Conservation (phyloP, 1,140 invertebrate genomes). For the Drosophila simulans region DNA sequence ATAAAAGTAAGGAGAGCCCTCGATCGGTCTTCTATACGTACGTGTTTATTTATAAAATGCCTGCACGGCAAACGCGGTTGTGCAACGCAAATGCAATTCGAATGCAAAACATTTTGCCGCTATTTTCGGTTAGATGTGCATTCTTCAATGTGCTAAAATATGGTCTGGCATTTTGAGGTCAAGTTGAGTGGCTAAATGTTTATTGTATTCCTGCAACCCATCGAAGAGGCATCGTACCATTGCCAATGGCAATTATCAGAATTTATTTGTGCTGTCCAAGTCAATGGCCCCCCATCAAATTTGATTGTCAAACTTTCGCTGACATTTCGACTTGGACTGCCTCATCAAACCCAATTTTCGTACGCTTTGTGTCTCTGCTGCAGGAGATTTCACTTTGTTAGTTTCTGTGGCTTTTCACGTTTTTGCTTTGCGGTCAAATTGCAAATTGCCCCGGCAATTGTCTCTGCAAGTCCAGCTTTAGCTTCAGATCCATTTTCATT, state of each 20-base stretch:
- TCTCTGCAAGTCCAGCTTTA: slow-evolving; percentile 44
- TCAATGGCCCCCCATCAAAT: slow-evolving; percentile 47
- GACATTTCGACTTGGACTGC: slow-evolving; percentile 48
- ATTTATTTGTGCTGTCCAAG: slow-evolving; percentile 35
- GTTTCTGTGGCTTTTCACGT: slow-evolving; percentile 49
- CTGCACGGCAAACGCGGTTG: slow-evolving; percentile 51
- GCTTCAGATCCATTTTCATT: slow-evolving; percentile 22
- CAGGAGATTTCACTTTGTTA: slow-evolving; percentile 64
- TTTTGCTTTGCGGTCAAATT: slow-evolving; percentile 77
- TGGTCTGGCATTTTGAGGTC: slow-evolving; percentile 31
- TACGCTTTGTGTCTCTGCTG: slow-evolving; percentile 48
- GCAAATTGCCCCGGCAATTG: slow-evolving; percentile 66
- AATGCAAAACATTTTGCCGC: slow-evolving; percentile 31
- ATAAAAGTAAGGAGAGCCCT: slow-evolving; percentile 53
- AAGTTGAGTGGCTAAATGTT: background rate
- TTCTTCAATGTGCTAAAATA: slow-evolving; percentile 17
- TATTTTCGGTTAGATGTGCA: slow-evolving; percentile 25
- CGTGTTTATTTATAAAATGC: slow-evolving; percentile 60
- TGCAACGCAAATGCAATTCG: slow-evolving; percentile 41
- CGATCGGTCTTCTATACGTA: slow-evolving; percentile 22
- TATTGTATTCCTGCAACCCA: slow-evolving; percentile 3
- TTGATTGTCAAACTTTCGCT: slow-evolving; percentile 56
- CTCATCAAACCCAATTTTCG: slow-evolving; percentile 47
- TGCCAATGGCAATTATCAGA: slow-evolving; percentile 30
- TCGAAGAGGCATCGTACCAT: slow-evolving; percentile 3